Conservation (phyloP, 2,113 vertebrate species). For the Centrocercus urophasianus region DNA sequence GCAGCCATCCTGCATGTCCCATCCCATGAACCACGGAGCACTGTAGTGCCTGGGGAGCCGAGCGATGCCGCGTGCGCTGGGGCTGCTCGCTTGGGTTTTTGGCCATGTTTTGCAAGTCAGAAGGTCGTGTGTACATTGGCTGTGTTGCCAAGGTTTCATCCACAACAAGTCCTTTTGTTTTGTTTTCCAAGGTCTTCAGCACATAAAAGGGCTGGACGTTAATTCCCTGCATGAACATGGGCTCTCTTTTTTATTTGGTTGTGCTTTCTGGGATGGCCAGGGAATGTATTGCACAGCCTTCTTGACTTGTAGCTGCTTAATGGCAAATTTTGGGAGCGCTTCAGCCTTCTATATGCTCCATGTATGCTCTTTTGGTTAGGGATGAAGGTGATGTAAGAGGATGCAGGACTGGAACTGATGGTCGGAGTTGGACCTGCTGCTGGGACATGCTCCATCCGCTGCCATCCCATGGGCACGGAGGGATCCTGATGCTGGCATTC, state of each 20-base stretch:
- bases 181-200: slow-evolving; percentile 38
- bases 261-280: not conserved
- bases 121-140: slow-evolving; percentile 45
- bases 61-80: fast-evolving
- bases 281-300: fast-evolving
- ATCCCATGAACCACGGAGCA: fast-evolving
- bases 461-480: not conserved
- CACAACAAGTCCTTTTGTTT: slow-evolving; percentile 46
- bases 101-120: not conserved
- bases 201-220: not conserved
- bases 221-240: not conserved
- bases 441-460: not conserved
- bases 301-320: not conserved
- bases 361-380: not conserved
- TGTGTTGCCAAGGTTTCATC: slow-evolving; percentile 27
- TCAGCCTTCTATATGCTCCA: not conserved
- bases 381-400: not conserved
- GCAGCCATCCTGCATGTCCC: fast-evolving
- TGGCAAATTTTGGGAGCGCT: not conserved
- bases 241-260: not conserved
- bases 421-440: not conserved
- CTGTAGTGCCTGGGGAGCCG: not conserved
- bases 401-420: not conserved
- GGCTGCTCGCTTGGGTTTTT: not conserved
- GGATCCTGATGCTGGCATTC: not conserved